phyloP scores from a whole-genome alignment of 2,113 vertebrate genomes.

The Junco hyemalis region DNA sequence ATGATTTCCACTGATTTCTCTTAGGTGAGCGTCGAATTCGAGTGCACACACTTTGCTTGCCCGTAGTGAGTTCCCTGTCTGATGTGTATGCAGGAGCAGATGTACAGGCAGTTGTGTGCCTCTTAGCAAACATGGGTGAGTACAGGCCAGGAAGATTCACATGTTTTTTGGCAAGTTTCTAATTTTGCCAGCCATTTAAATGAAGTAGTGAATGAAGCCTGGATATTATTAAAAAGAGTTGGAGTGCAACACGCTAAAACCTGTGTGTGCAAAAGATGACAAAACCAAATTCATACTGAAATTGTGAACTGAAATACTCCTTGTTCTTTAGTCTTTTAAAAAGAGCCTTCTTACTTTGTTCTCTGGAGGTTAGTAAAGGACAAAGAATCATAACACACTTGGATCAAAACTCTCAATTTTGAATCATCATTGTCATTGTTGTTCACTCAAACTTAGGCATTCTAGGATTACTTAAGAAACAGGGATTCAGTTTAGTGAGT shows the following conservation, averaged over 20 bases:
- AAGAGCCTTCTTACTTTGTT: neutral
- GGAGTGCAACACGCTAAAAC: neutral
- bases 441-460: neutral
- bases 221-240: neutral
- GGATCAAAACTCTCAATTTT: neutral
- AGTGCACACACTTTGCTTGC: slow-evolving; percentile 94
- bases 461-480: neutral
- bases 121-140: slow-evolving; percentile 97
- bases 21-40: slow-evolving; percentile 93
- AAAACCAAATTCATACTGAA: neutral
- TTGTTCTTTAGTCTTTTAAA: neutral
- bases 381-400: neutral
- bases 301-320: neutral
- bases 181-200: rapidly evolving
- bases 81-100: slow-evolving; percentile 94
- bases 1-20: neutral
- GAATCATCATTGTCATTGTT: neutral
- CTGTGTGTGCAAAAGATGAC: neutral
- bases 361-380: neutral
- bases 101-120: slow-evolving; percentile 89
- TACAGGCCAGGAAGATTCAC: neutral
- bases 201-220: neutral
- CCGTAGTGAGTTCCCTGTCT: slow-evolving; percentile 88
- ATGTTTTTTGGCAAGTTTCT: neutral
- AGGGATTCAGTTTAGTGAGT: neutral